Conservation (phyloP, 2,888 invertebrate genomes). For the Lasioglossum leucozonium region DNA sequence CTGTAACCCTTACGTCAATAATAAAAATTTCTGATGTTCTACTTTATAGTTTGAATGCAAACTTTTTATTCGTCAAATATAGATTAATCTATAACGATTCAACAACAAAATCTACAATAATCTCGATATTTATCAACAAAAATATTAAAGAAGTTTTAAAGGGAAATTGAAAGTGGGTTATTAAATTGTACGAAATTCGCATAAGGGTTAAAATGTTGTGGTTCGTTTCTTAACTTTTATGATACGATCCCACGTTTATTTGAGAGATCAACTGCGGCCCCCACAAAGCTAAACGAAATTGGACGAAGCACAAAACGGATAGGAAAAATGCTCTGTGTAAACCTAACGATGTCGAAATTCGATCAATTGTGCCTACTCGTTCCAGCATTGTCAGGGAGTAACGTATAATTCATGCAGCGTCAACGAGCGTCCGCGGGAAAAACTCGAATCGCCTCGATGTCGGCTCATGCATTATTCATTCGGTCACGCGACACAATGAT, state of each 20-base stretch:
- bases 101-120: too few species aligned
- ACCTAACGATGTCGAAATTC: neutral
- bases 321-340: neutral
- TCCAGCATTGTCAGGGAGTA: neutral
- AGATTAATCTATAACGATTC: too few species aligned
- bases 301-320: neutral
- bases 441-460: neutral
- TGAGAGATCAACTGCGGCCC: neutral
- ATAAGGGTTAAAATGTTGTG: neutral
- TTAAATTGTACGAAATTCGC: too few species aligned
- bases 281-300: neutral
- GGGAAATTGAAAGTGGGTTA: too few species aligned
- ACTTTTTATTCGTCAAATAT: too few species aligned
- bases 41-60: too few species aligned
- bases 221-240: neutral
- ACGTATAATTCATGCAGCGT: constrained; percentile 6
- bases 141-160: too few species aligned
- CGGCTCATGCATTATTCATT: neutral
- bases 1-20: too few species aligned
- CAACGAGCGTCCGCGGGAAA: neutral
- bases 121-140: too few species aligned
- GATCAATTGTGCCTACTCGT: neutral
- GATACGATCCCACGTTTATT: neutral
- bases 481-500: neutral
- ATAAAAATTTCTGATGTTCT: too few species aligned